Base-by-base conservation (phyloP, 2,113 vertebrate species). In the Aspiorhynchus laticeps region DNA sequence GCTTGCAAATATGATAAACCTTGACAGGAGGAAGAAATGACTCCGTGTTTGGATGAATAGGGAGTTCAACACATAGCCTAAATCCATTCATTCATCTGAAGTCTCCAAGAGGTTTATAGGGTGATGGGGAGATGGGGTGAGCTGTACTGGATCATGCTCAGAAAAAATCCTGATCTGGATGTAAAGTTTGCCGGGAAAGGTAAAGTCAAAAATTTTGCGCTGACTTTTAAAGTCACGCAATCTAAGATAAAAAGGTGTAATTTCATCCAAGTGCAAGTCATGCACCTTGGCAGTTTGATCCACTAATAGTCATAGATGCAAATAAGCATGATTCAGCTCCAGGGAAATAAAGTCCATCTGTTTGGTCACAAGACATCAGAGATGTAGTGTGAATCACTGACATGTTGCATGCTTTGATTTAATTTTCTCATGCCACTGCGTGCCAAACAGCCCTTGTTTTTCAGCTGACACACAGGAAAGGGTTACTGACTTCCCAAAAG, bases 351-450 rank as follows among this genome's bases (percentile, higher is more conserved):
- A 81, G 53, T 85, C 88, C 85, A 87, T 87, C 41, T 89, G 88
- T 59, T 75, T 65, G 24, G 63, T 85, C 63, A 80, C 75, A 51
- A 77, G 63, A 85, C 83, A 83, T 83, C 84, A 85, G 80, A 71
- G 73, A 83, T 56, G 61, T 74, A 7, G 81, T 79, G 83, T 86
- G 83, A 82, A 83, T 89, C 83, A 83, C 86, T 77, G 86, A 83
- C 38, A 53, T 41, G 82, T 78, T 31, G 43, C 59, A 80, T 43
- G 17, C 14, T 56, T 84, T 87, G 59, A 83, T 85, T 85, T 71
- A 26, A 78, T 80, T 87, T 89, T 89, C 88, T 85, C 88, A 76
- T 85, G 83, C 88, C 88, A 87, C 69, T 73, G 83, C 69, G 78
- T 85, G 86, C 59, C 77, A 85, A 87, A 74, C 43, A 56, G 19